phyloP scores from a whole-genome alignment of 1,140 invertebrate species.

The Cyrtorhinus lividipennis region DNA sequence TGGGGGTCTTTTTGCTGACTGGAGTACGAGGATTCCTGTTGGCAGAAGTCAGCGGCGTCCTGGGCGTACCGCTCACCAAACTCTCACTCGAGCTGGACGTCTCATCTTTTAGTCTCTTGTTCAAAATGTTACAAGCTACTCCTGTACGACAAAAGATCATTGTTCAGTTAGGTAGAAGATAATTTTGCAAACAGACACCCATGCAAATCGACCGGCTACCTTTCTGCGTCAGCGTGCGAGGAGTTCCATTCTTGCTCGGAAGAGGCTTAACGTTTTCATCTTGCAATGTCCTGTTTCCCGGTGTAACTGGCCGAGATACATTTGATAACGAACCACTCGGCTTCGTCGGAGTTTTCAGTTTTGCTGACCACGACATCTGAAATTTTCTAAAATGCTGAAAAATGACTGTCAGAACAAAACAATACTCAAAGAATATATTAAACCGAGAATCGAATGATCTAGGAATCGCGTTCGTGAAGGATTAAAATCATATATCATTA shows the following conservation, averaged over 20 bases:
- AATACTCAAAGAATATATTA: too few species aligned
- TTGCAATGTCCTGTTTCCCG: background rate
- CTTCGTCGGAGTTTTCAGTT: background rate
- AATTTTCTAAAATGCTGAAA: too few species aligned
- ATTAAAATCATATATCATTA: too few species aligned
- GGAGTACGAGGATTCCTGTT: background rate
- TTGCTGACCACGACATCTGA: too few species aligned
- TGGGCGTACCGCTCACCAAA: background rate
- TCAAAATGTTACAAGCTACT: background rate
- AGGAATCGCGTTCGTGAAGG: too few species aligned
- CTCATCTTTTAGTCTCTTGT: background rate
- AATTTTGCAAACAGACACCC: background rate
- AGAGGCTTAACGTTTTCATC: background rate
- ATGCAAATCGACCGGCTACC: background rate
- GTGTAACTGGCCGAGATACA: background rate
- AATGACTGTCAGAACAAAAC: too few species aligned
- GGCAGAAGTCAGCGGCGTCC: background rate
- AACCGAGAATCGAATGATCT: too few species aligned
- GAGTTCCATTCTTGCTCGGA: background rate
- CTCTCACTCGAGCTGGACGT: background rate
- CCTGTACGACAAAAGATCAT: background rate
- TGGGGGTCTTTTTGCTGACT: background rate
- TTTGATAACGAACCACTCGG: background rate
- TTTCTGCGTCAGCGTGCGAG: background rate
- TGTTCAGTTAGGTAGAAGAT: background rate